These are phyloP conservation scores for Porites lutea DNA, from an alignment of 64 coral and sea anemone species.

Conservation along the genomic window DNA sequence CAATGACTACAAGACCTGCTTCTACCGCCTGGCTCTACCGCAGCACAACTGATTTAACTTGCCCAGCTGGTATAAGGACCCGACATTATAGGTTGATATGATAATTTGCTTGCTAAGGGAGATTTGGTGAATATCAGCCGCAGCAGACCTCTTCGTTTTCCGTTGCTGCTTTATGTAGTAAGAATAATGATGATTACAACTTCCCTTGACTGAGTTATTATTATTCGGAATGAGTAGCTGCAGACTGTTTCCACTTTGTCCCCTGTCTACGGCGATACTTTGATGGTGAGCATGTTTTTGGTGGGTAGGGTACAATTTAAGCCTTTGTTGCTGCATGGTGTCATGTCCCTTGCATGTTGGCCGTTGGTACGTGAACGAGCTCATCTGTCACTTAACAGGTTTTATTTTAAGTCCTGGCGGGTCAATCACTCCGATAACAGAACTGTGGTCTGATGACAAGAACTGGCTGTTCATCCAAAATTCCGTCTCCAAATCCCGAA, in stretches of 20 bases:
- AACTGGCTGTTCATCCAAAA: conserved; percentile 13
- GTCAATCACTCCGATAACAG: conserved; percentile 14
- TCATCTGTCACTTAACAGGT: conserved; percentile 54
- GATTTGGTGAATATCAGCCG: no score
- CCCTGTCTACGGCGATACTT: no score
- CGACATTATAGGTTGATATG: neutral
- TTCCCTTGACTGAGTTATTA: no score
- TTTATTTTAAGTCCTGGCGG: conserved; percentile 58
- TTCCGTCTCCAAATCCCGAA: neutral
- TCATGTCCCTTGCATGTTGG: conserved; percentile 74
- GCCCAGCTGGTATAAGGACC: neutral
- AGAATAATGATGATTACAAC: no score
- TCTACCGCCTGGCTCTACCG: neutral
- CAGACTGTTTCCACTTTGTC: no score
- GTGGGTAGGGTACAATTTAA: no score
- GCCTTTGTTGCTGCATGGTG: no score
- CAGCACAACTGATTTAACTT: neutral
- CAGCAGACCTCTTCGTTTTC: no score
- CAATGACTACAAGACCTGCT: neutral
- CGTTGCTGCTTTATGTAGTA: no score
- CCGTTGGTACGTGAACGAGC: conserved; percentile 42
- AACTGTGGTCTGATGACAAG: conserved; percentile 22
- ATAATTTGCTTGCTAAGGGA: conserved; percentile 2
- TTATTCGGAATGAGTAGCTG: no score
- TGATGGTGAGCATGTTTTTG: no score